phyloP scores from a whole-genome alignment of 2,888 invertebrate species.

The Chouioia cunea region DNA sequence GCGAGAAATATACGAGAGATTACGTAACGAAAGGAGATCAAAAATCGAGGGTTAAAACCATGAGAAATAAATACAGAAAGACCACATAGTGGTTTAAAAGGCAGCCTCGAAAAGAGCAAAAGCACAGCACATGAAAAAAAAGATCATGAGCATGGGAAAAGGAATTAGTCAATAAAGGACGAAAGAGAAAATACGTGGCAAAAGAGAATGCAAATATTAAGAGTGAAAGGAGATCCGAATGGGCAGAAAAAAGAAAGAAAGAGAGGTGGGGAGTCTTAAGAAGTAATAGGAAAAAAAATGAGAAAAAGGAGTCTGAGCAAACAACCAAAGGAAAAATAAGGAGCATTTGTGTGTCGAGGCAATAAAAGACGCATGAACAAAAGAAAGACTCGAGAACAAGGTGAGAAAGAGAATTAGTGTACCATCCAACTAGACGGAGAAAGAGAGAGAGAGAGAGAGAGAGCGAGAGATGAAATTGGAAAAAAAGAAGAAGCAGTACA shows the following conservation, averaged over 20 bases:
- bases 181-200: constrained; percentile 13
- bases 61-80: too few relatives aligned
- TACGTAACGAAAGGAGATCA: constrained; percentile 14
- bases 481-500: constrained; percentile 17
- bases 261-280: neutral
- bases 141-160: constrained; percentile 5
- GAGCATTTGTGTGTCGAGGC: constrained; percentile 44
- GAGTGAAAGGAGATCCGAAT: constrained; percentile 40
- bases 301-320: constrained; percentile 34
- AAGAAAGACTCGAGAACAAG: constrained; percentile 24
- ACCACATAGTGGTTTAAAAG: too few relatives aligned
- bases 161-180: constrained; percentile 18
- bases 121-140: neutral
- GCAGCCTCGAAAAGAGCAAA: neutral
- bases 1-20: neutral
- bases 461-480: constrained; percentile 34
- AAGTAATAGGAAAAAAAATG: constrained; percentile 33
- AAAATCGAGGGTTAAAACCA: neutral
- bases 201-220: constrained; percentile 27
- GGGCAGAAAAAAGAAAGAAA: constrained; percentile 1
- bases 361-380: constrained; percentile 38
- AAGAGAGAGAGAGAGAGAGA: constrained; percentile 38
- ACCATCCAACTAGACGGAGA: constrained; percentile 39
- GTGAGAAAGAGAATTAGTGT: constrained; percentile 46
- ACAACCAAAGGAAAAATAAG: constrained; percentile 44